Base-by-base conservation (phyloP, 2,797 vertebrate species). In the Aselliscus stoliczkanus region DNA sequence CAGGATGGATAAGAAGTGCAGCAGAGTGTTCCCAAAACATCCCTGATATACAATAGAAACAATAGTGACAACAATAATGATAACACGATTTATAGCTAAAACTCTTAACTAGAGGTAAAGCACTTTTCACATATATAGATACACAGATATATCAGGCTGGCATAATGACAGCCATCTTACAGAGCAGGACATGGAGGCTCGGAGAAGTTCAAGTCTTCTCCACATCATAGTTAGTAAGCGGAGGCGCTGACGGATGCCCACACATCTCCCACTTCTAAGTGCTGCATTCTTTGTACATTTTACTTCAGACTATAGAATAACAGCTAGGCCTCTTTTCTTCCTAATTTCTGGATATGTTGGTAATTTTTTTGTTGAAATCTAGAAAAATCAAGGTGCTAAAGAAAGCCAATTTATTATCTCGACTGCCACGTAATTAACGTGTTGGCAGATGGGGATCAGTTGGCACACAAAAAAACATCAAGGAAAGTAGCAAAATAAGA, bases 401-500 rank as follows among this genome's bases (percentile, higher is more conserved):
- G 39, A 56, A 94, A 92, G 47, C 34, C n/a, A 54, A 62, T 44
- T 83, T 83, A 90, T 70, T 80, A 65, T 70, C 52, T 70, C 42
- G 76, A 17, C 29, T 79, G 34, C 82, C 70, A 34, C 4, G 0
- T 58, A 91, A 89, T 90, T 67, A 47, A 47, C 67, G 39, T 77
- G 52, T 34, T 79, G 60, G 39, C 6, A 1, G 31, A 67, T 77
- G 23, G 72, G 11, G 17, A 12, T 92, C 82, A 80, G 42, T 8
- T 56, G 39, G 70, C 79, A 90, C 1, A 4, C 31, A 54, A 82
- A 84, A 60, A 93, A 94, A 93, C 76, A 90, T 93, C 67, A 95
- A 90, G 89, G 75, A 23, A 94, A 65, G 37, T 62, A 92, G 18
- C 70, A 96, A 96, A 97, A 58, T 94, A 91, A 93, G 84, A 94